phyloP scores from a whole-genome alignment of 2,113 vertebrate species.

The Accipiter cooperii region DNA sequence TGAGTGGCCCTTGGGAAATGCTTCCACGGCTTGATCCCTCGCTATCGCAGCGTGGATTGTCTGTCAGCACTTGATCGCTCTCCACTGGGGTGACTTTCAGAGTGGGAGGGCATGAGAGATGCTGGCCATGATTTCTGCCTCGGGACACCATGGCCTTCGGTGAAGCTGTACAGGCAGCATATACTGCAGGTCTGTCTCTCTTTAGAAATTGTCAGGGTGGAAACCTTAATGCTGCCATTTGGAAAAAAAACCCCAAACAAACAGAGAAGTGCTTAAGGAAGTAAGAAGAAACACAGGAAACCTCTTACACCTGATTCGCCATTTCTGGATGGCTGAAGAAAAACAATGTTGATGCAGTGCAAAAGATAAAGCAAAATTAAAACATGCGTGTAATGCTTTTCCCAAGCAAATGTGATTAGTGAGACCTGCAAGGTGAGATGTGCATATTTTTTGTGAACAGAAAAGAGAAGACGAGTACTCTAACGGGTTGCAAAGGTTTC shows the following conservation, averaged over 20 bases:
- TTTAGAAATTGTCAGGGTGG: not conserved
- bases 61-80: not conserved
- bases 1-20: not conserved
- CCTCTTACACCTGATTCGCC: not conserved
- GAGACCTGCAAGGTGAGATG: no score
- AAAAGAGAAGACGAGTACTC: not conserved
- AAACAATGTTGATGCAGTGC: rapidly evolving
- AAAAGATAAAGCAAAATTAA: not conserved
- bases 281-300: not conserved
- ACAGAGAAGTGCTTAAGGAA: not conserved
- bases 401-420: not conserved
- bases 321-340: not conserved
- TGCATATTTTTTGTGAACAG: not conserved
- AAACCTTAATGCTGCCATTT: not conserved
- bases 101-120: not conserved
- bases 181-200: not conserved
- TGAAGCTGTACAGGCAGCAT: not conserved
- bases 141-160: not conserved
- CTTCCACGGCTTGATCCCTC: not conserved
- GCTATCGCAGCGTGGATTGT: not conserved
- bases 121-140: not conserved
- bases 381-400: not conserved
- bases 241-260: not conserved
- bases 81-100: not conserved
- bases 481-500: not conserved